Conservation (phyloP, 2,888 invertebrate genomes). For the Apamea sordens region DNA sequence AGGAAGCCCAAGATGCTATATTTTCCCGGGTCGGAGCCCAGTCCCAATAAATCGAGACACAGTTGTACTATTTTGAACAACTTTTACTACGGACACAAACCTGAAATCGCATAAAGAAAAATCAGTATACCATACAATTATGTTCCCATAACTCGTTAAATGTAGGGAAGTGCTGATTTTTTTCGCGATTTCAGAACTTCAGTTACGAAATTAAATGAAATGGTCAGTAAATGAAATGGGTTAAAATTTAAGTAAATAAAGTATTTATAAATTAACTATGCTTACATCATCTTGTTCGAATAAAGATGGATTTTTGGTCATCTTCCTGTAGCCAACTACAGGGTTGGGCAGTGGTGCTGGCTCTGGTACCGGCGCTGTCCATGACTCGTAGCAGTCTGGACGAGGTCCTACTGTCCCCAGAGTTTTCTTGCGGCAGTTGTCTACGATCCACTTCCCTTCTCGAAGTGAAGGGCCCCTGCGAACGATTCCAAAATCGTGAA, state of each 20-base stretch:
- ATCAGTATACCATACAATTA: neutral
- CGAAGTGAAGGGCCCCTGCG: neutral
- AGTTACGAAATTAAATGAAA: neutral
- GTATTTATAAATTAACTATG: neutral
- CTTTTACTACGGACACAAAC: neutral
- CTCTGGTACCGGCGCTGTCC: neutral
- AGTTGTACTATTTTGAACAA: neutral
- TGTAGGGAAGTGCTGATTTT: neutral
- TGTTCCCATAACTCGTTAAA: neutral
- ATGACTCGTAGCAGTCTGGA: conserved; percentile 11
- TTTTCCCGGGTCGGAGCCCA: neutral
- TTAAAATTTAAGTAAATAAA: neutral
- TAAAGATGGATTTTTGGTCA: rapidly evolving
- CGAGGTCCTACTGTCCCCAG: conserved; percentile 7
- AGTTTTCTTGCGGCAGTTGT: conserved; percentile 11
- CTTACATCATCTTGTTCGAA: neutral
- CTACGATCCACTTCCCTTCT: conserved; percentile 2
- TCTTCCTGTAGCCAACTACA: neutral
- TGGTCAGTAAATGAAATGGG: neutral
- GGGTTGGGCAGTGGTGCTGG: neutral
- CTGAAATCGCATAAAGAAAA: neutral
- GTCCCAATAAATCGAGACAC: neutral
- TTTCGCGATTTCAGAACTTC: neutral
- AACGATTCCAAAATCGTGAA: neutral
- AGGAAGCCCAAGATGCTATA: no score